Percentiles rank a stretch among this genome's conserved stretches.
Conservation (phyloP, 2,888 invertebrate genomes). For the Automeris io region DNA sequence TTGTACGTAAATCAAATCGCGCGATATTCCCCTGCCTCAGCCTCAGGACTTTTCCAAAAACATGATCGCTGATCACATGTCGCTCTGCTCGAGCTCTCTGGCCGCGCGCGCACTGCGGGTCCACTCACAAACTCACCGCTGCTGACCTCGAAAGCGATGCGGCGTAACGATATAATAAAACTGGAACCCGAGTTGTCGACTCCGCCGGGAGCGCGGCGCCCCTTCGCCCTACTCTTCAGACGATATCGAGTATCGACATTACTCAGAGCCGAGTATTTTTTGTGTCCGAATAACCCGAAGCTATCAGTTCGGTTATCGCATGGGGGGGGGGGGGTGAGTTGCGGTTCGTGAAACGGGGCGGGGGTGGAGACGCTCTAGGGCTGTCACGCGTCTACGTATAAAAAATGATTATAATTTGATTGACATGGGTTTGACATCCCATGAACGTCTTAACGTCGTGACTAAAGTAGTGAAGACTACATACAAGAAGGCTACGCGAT, state of each 20-base stretch:
- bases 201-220: not conserved
- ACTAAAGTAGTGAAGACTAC: not conserved
- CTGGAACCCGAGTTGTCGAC: not conserved
- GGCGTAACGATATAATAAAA: not conserved
- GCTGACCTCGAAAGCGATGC: too few relatives aligned
- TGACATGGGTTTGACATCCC: not conserved
- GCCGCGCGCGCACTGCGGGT: too few relatives aligned
- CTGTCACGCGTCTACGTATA: not conserved
- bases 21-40: not conserved
- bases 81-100: too few relatives aligned
- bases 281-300: slow-evolving; percentile 1
- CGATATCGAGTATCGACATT: slow-evolving; percentile 8
- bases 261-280: not conserved
- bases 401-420: not conserved
- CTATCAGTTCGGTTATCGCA: slow-evolving; percentile 9
- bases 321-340: not conserved
- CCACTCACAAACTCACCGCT: too few relatives aligned
- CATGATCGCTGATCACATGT: too few relatives aligned
- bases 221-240: slow-evolving; percentile 3
- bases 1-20: not conserved
- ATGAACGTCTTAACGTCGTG: not conserved
- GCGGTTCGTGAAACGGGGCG: too few relatives aligned
- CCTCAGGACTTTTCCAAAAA: too few relatives aligned
- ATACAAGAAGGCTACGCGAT: too few relatives aligned
- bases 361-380: not conserved